phyloP scores from a whole-genome alignment of 92 coral and sea anemone species.

The Zoanthus solanderi region DNA sequence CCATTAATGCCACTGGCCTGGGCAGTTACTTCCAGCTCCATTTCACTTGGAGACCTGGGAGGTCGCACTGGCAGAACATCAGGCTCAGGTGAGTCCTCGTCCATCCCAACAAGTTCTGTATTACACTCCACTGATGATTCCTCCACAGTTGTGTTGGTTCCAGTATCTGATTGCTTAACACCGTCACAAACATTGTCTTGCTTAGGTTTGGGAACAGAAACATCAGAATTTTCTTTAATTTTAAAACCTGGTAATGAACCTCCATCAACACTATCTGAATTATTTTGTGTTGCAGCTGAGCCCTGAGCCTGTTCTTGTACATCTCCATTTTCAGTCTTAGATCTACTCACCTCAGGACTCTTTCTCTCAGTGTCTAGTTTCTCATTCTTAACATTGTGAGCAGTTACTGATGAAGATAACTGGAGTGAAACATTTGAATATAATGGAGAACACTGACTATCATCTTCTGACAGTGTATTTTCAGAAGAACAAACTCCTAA shows the following conservation, averaged over 20 bases:
- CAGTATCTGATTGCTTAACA: neutral
- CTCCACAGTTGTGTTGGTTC: neutral
- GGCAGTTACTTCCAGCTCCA: constrained; percentile 70
- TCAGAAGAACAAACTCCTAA: constrained; percentile 41
- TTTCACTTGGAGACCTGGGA: constrained; percentile 70
- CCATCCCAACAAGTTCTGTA: constrained; percentile 34
- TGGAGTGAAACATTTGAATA: neutral
- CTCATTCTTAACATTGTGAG: constrained; percentile 1
- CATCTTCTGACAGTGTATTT: constrained; percentile 29
- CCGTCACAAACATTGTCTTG: neutral
- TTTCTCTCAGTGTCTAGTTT: neutral
- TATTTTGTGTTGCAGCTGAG: neutral
- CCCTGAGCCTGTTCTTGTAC: neutral
- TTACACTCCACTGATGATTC: neutral
- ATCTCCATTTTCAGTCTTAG: constrained; percentile 9
- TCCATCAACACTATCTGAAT: constrained; percentile 11
- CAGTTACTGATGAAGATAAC: constrained; percentile 22
- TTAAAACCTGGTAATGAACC: constrained; percentile 19
- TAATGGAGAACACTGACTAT: constrained; percentile 17
- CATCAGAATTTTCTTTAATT: constrained; percentile 28
- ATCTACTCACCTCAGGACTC: neutral
- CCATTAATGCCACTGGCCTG: constrained; percentile 94
- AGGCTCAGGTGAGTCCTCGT: constrained; percentile 29
- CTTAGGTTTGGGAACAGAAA: constrained; percentile 20
- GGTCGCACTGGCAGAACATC: constrained; percentile 25